Percentiles rank a stretch among this genome's conserved stretches.
Conservation (phyloP, 2,888 invertebrate genomes). For the Rhodophaea formosa region DNA sequence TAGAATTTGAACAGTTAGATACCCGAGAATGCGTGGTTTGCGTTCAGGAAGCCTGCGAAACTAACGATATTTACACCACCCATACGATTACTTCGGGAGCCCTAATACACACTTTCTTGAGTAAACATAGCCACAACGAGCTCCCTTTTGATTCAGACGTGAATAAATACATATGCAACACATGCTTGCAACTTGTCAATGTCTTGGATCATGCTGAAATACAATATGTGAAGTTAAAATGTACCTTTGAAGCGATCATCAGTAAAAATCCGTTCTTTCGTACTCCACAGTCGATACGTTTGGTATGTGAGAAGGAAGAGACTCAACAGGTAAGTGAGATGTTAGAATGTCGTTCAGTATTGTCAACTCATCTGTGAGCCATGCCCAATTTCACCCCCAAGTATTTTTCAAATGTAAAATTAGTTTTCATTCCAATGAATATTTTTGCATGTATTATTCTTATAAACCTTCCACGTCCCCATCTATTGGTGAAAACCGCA, state of each 20-base stretch:
- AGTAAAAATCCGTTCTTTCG: not conserved
- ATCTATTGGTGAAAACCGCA: too few species aligned
- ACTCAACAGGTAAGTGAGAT: not conserved
- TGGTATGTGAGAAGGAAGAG: not conserved
- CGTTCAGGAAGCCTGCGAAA: not conserved
- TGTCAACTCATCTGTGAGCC: too few species aligned
- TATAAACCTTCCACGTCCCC: too few species aligned
- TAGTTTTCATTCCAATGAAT: too few species aligned
- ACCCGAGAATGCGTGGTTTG: not conserved
- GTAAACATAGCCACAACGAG: not conserved
- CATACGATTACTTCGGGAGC: not conserved
- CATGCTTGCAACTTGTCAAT: not conserved
- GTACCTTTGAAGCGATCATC: not conserved
- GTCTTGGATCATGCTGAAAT: not conserved
- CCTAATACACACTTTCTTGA: not conserved
- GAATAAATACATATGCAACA: not conserved
- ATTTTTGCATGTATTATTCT: too few species aligned
- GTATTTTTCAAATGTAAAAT: too few species aligned
- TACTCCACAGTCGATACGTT: not conserved
- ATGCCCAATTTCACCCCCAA: too few species aligned
- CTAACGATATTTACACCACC: not conserved
- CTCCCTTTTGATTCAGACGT: not conserved
- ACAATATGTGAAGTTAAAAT: not conserved
- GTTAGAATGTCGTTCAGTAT: too few species aligned
- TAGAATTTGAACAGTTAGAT: not conserved